Conservation (phyloP, 2,888 invertebrate genomes). For the Caenorhabditis sulstoni region DNA sequence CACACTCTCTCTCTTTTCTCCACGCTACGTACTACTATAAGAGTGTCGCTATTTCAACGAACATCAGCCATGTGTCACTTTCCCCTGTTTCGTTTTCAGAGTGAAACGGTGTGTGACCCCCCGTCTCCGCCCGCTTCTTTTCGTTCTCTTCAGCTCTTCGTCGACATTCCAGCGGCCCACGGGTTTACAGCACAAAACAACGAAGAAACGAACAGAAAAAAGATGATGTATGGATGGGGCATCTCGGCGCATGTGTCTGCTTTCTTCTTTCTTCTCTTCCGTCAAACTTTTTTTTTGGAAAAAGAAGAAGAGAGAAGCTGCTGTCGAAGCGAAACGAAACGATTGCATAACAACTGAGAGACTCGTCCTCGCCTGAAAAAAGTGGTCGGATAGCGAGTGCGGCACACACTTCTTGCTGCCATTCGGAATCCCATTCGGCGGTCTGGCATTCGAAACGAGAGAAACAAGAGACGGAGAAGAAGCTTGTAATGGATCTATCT, state of each 20-base stretch:
- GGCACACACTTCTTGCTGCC: constrained; percentile 20
- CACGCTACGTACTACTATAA: constrained; percentile 17
- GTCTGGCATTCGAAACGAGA: constrained; percentile 1
- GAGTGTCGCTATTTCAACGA: constrained; percentile 1
- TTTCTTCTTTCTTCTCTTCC: not conserved
- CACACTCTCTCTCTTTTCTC: constrained; percentile 1
- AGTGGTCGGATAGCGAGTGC: constrained; percentile 8
- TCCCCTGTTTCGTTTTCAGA: not conserved
- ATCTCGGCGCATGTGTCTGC: not conserved
- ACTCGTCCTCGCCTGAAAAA: constrained; percentile 14
- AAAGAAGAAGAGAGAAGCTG: no score
- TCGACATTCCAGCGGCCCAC: constrained; percentile 16
- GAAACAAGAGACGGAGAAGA: constrained; percentile 1
- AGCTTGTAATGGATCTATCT: no score
- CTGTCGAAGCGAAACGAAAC: constrained; percentile 17
- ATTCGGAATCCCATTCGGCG: constrained; percentile 17
- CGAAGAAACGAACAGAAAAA: constrained; percentile 16
- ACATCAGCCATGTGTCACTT: constrained; percentile 1
- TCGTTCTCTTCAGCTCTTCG: constrained; percentile 5
- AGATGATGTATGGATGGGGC: constrained; percentile 17
- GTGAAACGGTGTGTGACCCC: constrained; percentile 16
- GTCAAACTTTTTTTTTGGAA: constrained; percentile 9
- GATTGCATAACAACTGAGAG: constrained; percentile 24
- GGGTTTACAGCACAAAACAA: constrained; percentile 12
- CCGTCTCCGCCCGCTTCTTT: not conserved